A percentile compares a stretch with the other conserved stretches of the same genome.
These are phyloP conservation scores for Malthinus flaveolus DNA, from an alignment of 2,888 invertebrate genomes.

Conservation along the genomic window DNA sequence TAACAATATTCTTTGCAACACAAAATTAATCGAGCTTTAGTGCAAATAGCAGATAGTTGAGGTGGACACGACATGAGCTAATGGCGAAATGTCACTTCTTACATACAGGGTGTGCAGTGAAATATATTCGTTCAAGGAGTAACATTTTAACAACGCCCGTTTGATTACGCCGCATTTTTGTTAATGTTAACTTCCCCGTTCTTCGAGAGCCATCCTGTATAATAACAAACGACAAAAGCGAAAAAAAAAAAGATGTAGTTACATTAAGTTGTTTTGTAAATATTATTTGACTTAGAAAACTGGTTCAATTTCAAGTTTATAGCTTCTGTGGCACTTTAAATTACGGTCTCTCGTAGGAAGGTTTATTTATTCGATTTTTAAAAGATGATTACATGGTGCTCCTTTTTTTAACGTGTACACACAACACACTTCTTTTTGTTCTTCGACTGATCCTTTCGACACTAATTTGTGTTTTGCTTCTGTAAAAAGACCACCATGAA, in stretches of 20 bases:
- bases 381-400: conserved; percentile 30
- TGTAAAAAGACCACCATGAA: conserved; percentile 25
- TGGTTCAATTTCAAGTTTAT: conserved; percentile 15
- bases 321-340: conserved; percentile 35
- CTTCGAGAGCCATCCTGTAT: no score
- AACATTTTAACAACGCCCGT: no score
- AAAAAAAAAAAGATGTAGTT: neutral
- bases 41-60: no score
- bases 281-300: neutral
- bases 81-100: no score
- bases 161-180: no score
- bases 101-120: no score
- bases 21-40: conserved; percentile 24
- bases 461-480: conserved; percentile 27
- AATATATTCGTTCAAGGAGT: no score
- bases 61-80: no score
- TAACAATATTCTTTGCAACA: conserved; percentile 17
- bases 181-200: no score
- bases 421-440: conserved; percentile 15
- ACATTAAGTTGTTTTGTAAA: conserved; percentile 13
- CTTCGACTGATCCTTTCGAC: conserved; percentile 17
- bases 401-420: conserved; percentile 3
- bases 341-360: conserved; percentile 23
- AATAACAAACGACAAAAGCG: conserved; percentile 6
- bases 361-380: conserved; percentile 34